Conservation (phyloP, 2,113 vertebrate species). For the Prunella himalayana region DNA sequence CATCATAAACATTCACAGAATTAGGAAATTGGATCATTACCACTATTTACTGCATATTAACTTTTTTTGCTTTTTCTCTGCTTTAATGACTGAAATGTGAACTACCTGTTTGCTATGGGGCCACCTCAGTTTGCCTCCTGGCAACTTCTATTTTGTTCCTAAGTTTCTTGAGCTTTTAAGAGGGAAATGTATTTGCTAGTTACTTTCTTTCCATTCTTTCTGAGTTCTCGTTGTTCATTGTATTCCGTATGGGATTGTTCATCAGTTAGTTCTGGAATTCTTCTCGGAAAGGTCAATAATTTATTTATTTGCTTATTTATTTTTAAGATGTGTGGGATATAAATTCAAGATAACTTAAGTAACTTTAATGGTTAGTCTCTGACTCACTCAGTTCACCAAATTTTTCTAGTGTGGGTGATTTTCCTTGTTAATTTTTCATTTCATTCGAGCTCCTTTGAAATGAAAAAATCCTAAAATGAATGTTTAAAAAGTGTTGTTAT, state of each 20-base stretch:
- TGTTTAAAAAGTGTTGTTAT: background rate
- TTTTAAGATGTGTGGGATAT: background rate
- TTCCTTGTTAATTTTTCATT: background rate
- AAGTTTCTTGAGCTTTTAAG: background rate
- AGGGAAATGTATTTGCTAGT: background rate
- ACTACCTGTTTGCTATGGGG: background rate
- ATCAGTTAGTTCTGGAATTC: background rate
- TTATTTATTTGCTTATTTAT: background rate
- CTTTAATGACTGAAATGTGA: background rate
- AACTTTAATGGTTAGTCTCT: background rate
- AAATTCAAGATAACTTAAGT: background rate
- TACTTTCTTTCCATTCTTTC: background rate
- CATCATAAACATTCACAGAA: background rate
- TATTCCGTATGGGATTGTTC: background rate
- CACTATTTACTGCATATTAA: background rate
- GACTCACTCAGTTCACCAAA: background rate
- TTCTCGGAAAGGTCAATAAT: background rate
- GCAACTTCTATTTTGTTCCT: background rate
- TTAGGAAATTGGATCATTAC: background rate
- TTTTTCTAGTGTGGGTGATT: background rate
- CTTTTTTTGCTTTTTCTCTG: background rate
- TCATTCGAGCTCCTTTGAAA: background rate
- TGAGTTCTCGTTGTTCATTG: background rate
- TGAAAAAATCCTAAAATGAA: background rate
- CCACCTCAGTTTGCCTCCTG: background rate